Conservation (phyloP, 2,113 vertebrate species). For the Pelmatolapia mariae region DNA sequence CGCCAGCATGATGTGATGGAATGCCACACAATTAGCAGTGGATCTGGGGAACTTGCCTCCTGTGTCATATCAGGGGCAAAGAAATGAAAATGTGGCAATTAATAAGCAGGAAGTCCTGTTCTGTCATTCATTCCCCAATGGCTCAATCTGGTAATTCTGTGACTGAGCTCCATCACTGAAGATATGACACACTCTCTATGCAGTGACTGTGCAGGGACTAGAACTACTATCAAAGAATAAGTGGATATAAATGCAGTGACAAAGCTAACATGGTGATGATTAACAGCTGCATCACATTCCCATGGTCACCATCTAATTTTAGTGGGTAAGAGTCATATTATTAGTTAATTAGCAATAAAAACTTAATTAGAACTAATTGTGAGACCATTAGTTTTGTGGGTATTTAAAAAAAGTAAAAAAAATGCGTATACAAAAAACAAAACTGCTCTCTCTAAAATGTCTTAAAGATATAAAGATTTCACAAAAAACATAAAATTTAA, state of each 20-base stretch:
- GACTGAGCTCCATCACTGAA: not conserved
- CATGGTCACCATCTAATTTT: not conserved
- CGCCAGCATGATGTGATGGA: constrained; percentile 5
- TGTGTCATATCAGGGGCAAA: constrained; percentile 1
- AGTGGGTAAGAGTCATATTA: not conserved
- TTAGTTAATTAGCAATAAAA: not conserved
- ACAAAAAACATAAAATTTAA: not conserved
- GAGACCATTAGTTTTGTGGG: not conserved
- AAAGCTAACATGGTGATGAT: not conserved
- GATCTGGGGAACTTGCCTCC: constrained; percentile 7
- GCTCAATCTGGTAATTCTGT: constrained; percentile 17
- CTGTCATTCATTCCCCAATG: constrained; percentile 17
- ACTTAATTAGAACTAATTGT: not conserved
- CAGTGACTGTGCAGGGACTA: not conserved
- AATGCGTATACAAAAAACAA: rapidly evolving
- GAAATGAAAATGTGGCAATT: constrained; percentile 47
- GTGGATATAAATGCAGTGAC: not conserved
- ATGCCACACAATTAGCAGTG: constrained; percentile 17
- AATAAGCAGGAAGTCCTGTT: constrained; percentile 33
- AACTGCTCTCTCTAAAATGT: not conserved
- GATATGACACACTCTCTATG: not conserved
- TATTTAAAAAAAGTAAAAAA: not conserved
- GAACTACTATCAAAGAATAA: not conserved
- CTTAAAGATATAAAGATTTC: rapidly evolving
- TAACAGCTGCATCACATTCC: not conserved